Base-by-base conservation (phyloP, 2,113 vertebrate species). In the Colinus virginianus region DNA sequence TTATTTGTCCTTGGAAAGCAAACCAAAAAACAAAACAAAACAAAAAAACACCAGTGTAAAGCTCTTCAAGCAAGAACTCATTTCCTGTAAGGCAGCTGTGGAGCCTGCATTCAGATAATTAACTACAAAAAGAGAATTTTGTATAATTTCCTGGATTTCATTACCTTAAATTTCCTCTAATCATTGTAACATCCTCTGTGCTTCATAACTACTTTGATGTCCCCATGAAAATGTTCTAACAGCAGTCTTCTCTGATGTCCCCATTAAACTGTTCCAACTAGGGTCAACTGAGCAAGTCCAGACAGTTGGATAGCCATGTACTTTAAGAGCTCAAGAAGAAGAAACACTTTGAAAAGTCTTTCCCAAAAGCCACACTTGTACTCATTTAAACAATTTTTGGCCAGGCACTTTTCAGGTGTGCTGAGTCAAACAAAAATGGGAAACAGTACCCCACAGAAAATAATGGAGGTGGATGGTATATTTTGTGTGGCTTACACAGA, bases 121-220 rank as follows among this genome's bases (percentile, higher is more conserved):
- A 64, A 51, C 62, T 42, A 48, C 21, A 87, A 94, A 93, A 71
- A 53, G 58, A 84, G 34, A 19, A 56, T 71, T 93, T 75, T 68
- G 58, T 91, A 78, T 82, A 34, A 94, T 94, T 96, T 96, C 90
- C 82, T 88, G 72, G 84, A 63, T 23, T 90, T 90, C 32, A 84
- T 86, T 92, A 38, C 38, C 28, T 86, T 94, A 84, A 78, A 93
- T 92, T 93, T 90, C 72, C 83, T 84, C 61, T 86, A 55, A 67
- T 86, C 63, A 74, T 84, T 86, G 36, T 70, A 78, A 45, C 38
- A 83, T 93, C 34, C 55, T 93, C 86, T 67, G 36, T 72, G 16
- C 55, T 88, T 80, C 79, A 28, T 74, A 67, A 42, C 17, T 88
- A 83, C 34, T 76, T 56, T 72, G 45, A 74, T 77, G 48, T 11